Evolutionary conservation across 1,140 invertebrate species (phyloP).

Genomic region (Hycleus phaleratus): DNA sequence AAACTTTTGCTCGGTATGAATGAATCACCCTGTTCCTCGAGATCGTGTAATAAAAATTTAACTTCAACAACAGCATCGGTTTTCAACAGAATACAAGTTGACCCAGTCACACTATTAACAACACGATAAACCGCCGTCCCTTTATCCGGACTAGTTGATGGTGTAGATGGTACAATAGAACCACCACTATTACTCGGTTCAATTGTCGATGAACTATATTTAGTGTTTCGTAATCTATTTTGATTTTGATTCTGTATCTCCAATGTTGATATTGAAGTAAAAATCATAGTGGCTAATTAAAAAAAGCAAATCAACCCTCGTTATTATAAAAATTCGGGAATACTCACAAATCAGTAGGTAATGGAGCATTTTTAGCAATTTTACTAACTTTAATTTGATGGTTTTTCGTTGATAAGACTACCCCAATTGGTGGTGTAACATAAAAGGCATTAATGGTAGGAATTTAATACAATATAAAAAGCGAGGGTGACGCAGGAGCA

Average conservation of each 20-base stretch:
- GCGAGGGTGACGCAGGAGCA: conserved; percentile 16
- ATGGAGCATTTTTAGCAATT: too few species aligned
- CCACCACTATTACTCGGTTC: conserved; percentile 17
- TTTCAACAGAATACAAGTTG: conserved; percentile 38
- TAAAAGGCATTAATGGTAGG: too few species aligned
- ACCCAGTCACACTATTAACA: conserved; percentile 28
- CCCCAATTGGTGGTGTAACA: too few species aligned
- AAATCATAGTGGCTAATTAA: conserved; percentile 19
- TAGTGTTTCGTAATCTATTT: conserved; percentile 30
- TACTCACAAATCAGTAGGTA: background rate
- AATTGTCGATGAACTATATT: conserved; percentile 25
- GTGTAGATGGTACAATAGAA: conserved; percentile 15
- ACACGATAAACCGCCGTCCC: conserved; percentile 31
- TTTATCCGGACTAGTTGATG: conserved; percentile 18
- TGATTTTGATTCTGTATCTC: conserved; percentile 28
- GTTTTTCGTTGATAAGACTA: too few species aligned
- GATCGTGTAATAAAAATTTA: conserved; percentile 33
- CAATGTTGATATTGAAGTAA: conserved; percentile 19
- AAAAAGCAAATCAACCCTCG: too few species aligned
- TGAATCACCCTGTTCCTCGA: conserved; percentile 34
- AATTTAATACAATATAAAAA: background rate
- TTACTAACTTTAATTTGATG: too few species aligned
- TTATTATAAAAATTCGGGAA: too few species aligned
- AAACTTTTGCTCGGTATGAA: conserved; percentile 34
- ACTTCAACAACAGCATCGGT: conserved; percentile 40